Conservation (phyloP, 2,888 invertebrate species). For the Choreutis nemorana region DNA sequence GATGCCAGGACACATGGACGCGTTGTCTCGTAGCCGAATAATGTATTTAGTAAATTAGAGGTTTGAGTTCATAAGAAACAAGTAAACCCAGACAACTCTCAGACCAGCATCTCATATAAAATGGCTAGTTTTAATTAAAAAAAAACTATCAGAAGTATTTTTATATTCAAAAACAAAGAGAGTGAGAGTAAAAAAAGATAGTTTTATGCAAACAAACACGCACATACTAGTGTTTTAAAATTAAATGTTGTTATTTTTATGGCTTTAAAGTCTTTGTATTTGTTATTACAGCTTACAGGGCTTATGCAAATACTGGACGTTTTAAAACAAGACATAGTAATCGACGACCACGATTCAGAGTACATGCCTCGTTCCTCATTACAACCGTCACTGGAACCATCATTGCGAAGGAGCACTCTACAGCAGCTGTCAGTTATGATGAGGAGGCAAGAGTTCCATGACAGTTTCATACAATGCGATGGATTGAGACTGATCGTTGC, state of each 20-base stretch:
- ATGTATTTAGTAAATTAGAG: too few species aligned
- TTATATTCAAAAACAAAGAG: too few species aligned
- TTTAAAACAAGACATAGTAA: slow-evolving; percentile 43
- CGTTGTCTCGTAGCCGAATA: too few species aligned
- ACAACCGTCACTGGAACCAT: slow-evolving; percentile 63
- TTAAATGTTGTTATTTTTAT: background rate
- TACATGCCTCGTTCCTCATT: slow-evolving; percentile 17
- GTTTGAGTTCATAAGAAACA: too few species aligned
- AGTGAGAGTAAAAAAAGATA: too few species aligned
- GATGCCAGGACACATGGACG: too few species aligned
- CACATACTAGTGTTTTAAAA: too few species aligned
- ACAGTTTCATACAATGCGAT: slow-evolving; percentile 63
- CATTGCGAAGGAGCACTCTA: slow-evolving; percentile 71
- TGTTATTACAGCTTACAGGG: slow-evolving; percentile 32
- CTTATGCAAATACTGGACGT: slow-evolving; percentile 49
- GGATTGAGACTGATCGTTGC: slow-evolving; percentile 59
- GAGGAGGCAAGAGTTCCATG: slow-evolving; percentile 68
- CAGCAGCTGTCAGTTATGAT: slow-evolving; percentile 74
- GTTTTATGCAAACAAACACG: too few species aligned
- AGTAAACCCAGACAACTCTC: too few species aligned
- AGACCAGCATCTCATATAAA: too few species aligned
- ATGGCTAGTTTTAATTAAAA: too few species aligned
- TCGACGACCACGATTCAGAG: slow-evolving; percentile 31
- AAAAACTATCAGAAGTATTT: too few species aligned
- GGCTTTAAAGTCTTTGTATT: slow-evolving; percentile 1